A percentile compares a stretch with the other conserved stretches of the same genome.
Conservation (phyloP, 2,797 vertebrate genomes). For the Potorous gilbertii region DNA sequence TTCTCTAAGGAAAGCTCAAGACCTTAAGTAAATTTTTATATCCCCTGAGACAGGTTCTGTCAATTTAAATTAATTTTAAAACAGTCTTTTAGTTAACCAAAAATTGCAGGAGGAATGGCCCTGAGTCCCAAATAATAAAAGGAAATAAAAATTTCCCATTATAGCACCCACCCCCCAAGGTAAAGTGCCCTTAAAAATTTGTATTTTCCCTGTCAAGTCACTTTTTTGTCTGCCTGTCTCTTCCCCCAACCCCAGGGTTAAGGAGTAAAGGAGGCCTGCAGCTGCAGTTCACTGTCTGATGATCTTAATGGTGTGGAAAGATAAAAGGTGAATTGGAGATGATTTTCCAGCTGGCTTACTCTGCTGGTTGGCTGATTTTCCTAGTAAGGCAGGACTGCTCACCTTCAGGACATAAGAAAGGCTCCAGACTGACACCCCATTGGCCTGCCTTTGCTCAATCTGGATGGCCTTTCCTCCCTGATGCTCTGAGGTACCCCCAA, state of each 20-base stretch:
- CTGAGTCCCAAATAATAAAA: not conserved
- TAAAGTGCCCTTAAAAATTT: constrained; percentile 22
- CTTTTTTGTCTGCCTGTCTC: constrained; percentile 8
- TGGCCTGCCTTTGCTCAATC: not conserved
- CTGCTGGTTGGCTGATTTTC: constrained; percentile 22
- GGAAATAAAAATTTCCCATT: not conserved
- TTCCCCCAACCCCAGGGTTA: not conserved
- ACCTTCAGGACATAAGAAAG: not conserved
- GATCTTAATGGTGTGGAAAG: constrained; percentile 21
- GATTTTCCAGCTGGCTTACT: constrained; percentile 4
- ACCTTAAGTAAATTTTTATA: not conserved
- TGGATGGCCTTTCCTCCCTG: not conserved
- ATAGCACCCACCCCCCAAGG: not conserved
- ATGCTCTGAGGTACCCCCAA: not conserved
- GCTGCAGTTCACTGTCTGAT: constrained; percentile 51
- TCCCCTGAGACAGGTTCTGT: not conserved
- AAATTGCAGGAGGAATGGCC: not conserved
- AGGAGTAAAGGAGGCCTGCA: not conserved
- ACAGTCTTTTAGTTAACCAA: not conserved
- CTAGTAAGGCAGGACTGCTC: not conserved
- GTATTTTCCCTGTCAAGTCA: constrained; percentile 46
- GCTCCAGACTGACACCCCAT: not conserved
- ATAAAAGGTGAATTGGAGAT: constrained; percentile 51
- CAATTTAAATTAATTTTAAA: not conserved
- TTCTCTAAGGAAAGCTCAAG: not conserved